Conservation (phyloP, 2,797 vertebrate genomes). For the Microctenopoma stevenorrisi region DNA sequence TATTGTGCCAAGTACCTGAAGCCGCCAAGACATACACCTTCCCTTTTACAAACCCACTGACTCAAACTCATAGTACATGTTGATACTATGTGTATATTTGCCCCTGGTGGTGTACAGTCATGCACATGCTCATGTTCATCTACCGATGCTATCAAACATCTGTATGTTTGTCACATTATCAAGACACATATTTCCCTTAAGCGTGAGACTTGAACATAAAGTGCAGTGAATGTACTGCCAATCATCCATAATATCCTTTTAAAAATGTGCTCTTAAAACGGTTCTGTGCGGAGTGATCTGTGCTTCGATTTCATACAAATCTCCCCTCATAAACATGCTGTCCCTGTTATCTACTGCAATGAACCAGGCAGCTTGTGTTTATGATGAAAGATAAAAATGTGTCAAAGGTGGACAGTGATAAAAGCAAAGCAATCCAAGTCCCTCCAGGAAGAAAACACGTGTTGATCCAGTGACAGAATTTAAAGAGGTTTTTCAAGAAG, state of each 20-base stretch:
- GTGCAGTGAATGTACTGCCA: conserved; percentile 19
- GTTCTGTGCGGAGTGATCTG: conserved; percentile 9
- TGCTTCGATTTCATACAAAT: conserved; percentile 21
- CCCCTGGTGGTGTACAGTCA: neutral
- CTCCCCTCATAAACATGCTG: conserved; percentile 1
- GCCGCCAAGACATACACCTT: conserved; percentile 20
- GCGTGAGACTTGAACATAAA: conserved; percentile 17
- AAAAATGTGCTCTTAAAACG: conserved; percentile 20
- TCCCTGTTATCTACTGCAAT: neutral
- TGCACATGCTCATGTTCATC: neutral
- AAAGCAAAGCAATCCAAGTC: conserved; percentile 29
- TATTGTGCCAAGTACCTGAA: conserved; percentile 17
- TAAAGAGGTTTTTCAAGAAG: too few species aligned
- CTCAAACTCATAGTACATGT: neutral
- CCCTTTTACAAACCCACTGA: conserved; percentile 3
- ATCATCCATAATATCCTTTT: conserved; percentile 11
- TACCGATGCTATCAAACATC: neutral
- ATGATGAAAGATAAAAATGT: conserved; percentile 26
- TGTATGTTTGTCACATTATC: conserved; percentile 12
- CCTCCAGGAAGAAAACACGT: neutral
- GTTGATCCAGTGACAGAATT: too few species aligned
- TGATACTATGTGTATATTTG: neutral
- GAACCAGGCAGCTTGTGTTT: conserved; percentile 12
- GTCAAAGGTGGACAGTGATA: conserved; percentile 19
- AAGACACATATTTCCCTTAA: conserved; percentile 6